Percentiles rank a stretch among this genome's conserved stretches.
These are phyloP conservation scores for Anser brachyrhynchus DNA, from an alignment of 2,113 vertebrate species.

Conservation along the genomic window DNA sequence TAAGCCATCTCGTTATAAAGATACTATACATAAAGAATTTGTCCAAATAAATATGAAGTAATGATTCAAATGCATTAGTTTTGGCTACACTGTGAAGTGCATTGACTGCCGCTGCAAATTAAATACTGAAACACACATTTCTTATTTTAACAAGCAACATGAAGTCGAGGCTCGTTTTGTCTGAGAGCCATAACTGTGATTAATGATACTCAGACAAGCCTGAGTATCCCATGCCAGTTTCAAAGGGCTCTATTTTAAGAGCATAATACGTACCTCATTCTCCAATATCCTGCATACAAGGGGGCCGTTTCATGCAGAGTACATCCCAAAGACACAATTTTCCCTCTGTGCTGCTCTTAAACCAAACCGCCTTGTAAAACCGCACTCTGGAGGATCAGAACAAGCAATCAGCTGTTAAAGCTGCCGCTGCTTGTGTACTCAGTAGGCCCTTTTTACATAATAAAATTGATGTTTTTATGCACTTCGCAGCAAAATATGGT, in stretches of 20 bases:
- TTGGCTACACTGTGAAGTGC: background rate
- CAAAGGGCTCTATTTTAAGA: slow-evolving; percentile 17
- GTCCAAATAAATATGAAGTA: slow-evolving; percentile 22
- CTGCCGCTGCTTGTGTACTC: background rate
- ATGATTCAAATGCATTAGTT: background rate
- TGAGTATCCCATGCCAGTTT: background rate
- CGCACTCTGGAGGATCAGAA: background rate
- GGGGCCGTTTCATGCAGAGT: background rate
- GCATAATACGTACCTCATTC: background rate
- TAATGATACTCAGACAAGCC: background rate
- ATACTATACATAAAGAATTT: background rate
- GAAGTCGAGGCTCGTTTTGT: background rate
- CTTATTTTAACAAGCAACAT: background rate
- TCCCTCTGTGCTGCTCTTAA: background rate
- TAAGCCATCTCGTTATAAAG: slow-evolving; percentile 7
- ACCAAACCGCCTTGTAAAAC: background rate
- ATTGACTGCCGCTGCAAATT: background rate
- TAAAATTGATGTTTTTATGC: background rate
- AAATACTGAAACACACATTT: background rate
- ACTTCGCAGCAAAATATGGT: background rate
- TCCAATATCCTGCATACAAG: background rate
- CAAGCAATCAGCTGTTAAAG: background rate
- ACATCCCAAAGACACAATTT: background rate
- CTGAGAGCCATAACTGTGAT: background rate
- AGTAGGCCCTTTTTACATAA: background rate